A percentile compares a stretch with the other conserved stretches of the same genome.
Conservation (phyloP, 2,888 invertebrate species). For the Tiliacea aurago region DNA sequence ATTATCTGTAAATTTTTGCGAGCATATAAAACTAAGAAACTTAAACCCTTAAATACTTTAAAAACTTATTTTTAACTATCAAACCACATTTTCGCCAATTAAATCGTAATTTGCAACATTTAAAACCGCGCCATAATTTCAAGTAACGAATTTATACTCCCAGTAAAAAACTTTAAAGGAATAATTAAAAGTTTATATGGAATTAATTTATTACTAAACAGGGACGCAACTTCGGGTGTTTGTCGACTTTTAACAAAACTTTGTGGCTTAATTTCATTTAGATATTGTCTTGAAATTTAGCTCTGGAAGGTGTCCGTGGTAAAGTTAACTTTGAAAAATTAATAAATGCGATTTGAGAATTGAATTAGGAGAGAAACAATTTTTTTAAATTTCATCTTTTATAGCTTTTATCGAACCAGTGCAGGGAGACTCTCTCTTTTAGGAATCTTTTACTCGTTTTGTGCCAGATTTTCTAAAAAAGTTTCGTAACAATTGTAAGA, state of each 20-base stretch:
- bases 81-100: slow-evolving; percentile 3
- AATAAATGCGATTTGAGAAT: slow-evolving; percentile 37
- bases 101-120: slow-evolving; percentile 35
- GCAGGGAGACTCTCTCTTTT: background rate
- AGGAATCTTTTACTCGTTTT: background rate
- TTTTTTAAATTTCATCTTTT: background rate
- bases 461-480: background rate
- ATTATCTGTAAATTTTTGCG: background rate
- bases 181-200: slow-evolving; percentile 63
- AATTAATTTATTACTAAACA: slow-evolving; percentile 61
- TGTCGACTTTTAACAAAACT: slow-evolving; percentile 54
- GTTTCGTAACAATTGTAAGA: background rate
- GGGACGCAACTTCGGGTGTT: slow-evolving; percentile 53
- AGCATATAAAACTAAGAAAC: background rate
- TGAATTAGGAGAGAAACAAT: slow-evolving; percentile 12
- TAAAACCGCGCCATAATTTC: slow-evolving; percentile 18
- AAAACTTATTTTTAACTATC: slow-evolving; percentile 4
- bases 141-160: slow-evolving; percentile 47
- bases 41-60: background rate
- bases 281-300: slow-evolving; percentile 58
- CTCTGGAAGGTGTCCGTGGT: slow-evolving; percentile 40
- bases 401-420: background rate
- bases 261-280: slow-evolving; percentile 61
- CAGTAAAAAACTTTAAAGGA: slow-evolving; percentile 51
- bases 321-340: slow-evolving; percentile 50